A percentile compares a stretch with the other conserved stretches of the same genome.
Conservation (phyloP, 2,113 vertebrate species). For the Osmerus eperlanus region DNA sequence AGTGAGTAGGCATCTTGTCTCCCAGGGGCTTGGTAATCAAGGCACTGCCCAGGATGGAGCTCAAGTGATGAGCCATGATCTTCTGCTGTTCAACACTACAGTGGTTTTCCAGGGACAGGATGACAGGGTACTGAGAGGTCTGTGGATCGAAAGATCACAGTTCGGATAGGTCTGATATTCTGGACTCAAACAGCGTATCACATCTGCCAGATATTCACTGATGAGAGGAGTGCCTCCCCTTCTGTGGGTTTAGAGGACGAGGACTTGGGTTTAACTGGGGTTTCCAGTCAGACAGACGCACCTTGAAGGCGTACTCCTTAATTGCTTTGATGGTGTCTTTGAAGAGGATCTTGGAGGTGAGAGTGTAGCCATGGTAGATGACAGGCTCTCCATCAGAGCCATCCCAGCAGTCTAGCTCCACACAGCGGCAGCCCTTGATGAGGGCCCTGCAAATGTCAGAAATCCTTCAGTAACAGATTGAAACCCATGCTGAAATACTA, state of each 20-base stretch:
- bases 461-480: not conserved
- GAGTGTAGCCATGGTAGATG: slow-evolving; percentile 95
- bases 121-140: slow-evolving; percentile 89
- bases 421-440: slow-evolving; percentile 90
- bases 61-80: slow-evolving; percentile 85
- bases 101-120: slow-evolving; percentile 96
- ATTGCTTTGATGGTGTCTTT: slow-evolving; percentile 87
- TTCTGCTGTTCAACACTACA: slow-evolving; percentile 90
- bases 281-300: slow-evolving; percentile 43
- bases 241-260: too few relatives aligned
- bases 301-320: slow-evolving; percentile 95
- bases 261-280: too few relatives aligned
- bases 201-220: too few relatives aligned
- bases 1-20: slow-evolving; percentile 68
- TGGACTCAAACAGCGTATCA: too few relatives aligned
- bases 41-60: slow-evolving; percentile 79
- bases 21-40: slow-evolving; percentile 81
- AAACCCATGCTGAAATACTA: too few relatives aligned
- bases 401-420: slow-evolving; percentile 97
- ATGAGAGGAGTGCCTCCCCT: too few relatives aligned
- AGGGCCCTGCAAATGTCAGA: slow-evolving; percentile 77
- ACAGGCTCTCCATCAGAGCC: slow-evolving; percentile 85
- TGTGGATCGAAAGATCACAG: slow-evolving; percentile 40
- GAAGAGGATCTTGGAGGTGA: slow-evolving; percentile 95
- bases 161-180: too few relatives aligned